These are phyloP conservation scores for Drosophila sucinea DNA, from an alignment of 1,140 invertebrate species.

Conservation along the genomic window DNA sequence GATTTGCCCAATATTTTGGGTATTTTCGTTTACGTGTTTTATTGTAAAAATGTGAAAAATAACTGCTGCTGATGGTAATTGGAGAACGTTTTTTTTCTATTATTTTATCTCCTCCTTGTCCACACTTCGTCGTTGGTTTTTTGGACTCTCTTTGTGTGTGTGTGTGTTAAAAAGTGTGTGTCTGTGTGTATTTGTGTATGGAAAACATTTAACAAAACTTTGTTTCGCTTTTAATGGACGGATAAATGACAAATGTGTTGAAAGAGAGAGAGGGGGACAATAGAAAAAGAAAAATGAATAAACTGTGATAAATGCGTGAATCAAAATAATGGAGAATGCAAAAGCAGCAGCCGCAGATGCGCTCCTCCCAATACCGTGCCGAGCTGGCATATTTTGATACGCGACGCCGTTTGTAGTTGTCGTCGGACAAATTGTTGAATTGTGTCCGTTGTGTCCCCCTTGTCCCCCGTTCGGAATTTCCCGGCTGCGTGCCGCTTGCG, in stretches of 20 bases:
- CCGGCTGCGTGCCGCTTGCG: conserved; percentile 62
- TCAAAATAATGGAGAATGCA: conserved; percentile 61
- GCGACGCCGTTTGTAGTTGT: conserved; percentile 60
- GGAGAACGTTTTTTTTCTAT: conserved; percentile 79
- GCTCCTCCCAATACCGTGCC: conserved; percentile 66
- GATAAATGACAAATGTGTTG: conserved; percentile 9
- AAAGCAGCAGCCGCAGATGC: conserved; percentile 60
- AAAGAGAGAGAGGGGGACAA: background rate
- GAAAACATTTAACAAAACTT: conserved; percentile 32
- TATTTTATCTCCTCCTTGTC: conserved; percentile 80
- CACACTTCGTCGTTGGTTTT: conserved; percentile 67
- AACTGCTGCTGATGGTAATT: conserved; percentile 74
- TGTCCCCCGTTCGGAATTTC: background rate
- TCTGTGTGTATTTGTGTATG: conserved; percentile 47
- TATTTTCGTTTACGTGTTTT: conserved; percentile 41
- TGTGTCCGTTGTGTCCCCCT: conserved; percentile 24
- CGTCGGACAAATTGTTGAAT: conserved; percentile 12
- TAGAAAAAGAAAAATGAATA: conserved; percentile 29
- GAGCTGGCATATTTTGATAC: conserved; percentile 76
- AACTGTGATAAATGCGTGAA: conserved; percentile 37
- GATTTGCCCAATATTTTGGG: conserved; percentile 37
- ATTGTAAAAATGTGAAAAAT: conserved; percentile 63
- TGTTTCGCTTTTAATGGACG: conserved; percentile 19
- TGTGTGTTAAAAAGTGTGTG: conserved; percentile 23
- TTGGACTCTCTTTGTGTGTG: conserved; percentile 67